Base-by-base conservation (phyloP, 2,797 vertebrate genomes). In the Siniperca scherzeri region DNA sequence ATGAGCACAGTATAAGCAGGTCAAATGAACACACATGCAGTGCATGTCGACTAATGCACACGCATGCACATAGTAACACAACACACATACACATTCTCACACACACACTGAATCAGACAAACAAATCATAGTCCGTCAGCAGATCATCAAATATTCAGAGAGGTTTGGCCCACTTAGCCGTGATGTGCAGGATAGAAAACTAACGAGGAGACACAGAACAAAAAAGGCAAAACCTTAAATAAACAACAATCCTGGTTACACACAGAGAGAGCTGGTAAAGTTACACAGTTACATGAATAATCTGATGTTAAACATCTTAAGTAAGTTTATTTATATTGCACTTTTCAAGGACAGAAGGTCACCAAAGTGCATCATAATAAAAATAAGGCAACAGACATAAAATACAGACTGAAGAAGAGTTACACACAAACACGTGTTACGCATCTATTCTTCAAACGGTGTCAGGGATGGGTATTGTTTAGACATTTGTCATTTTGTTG, bases 91-190 rank as follows among this genome's bases (percentile, higher is more conserved):
- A 25, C 17, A 40, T 46, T n/a, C 21, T 55, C 27, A 38, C 21
- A 27, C 55, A 78, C 60, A 77, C 62, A 40, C 30, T 52, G 42
- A 74, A 53, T 65, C 56, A 84, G 69, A 72, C 44, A 74, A 65
- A 79, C 52, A 64, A 64, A 65, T 80, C 56, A n/a, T 61, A 88
- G 80, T 84, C 69, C 40, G 65, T 78, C 76, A 64, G 85, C n/a
- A 2, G 67, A 22, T 86, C 80, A 85, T 91, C 74, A 88, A 82
- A 84, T 83, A 88, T 89, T 89, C 77, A 89, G 40, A 16, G 46
- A 59, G 69, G 70, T 70, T 83, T 88, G 87, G n/a, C 85, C 85
- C 85, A 84, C 55, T 84, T 89, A 68, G 53, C 44, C 13, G 1
- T 9, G 48, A 87, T 66, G 68, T 40, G 76, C 64, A 36, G 5